Percentiles rank a stretch among this genome's conserved stretches.
Conservation (phyloP, 2,888 invertebrate genomes). For the Chaitophorus viminalis region DNA sequence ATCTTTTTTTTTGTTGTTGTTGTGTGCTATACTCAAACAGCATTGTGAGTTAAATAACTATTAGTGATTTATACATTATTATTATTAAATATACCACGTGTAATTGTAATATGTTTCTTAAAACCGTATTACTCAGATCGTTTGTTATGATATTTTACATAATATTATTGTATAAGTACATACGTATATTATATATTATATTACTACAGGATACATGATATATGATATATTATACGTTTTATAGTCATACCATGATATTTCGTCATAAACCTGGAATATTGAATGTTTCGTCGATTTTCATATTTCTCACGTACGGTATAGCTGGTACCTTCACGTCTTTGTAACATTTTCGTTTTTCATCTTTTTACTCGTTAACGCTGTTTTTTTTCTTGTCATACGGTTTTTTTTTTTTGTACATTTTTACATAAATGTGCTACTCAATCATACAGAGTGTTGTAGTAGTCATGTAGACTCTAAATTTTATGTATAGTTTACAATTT, state of each 20-base stretch:
- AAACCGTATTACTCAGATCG: not conserved
- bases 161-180: not conserved
- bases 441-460: not conserved
- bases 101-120: not conserved
- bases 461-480: not conserved
- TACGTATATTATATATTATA: too few relatives aligned
- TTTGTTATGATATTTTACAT: not conserved
- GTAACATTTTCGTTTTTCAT: not conserved
- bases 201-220: too few relatives aligned
- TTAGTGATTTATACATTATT: not conserved
- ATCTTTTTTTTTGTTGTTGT: not conserved
- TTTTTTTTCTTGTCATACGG: not conserved
- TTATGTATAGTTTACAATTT: not conserved
- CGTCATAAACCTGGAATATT: not conserved
- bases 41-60: conserved; percentile 1
- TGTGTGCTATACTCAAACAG: not conserved
- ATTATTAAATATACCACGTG: too few relatives aligned
- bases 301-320: not conserved
- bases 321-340: too few relatives aligned
- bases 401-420: not conserved
- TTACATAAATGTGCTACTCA: not conserved
- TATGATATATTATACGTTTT: not conserved
- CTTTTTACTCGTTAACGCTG: not conserved
- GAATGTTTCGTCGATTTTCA: not conserved
- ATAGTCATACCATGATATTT: not conserved